A percentile compares a stretch with the other conserved stretches of the same genome.
Evolutionary conservation across 1,140 invertebrate genomes (phyloP).

Genomic region (Papilio polytes): DNA sequence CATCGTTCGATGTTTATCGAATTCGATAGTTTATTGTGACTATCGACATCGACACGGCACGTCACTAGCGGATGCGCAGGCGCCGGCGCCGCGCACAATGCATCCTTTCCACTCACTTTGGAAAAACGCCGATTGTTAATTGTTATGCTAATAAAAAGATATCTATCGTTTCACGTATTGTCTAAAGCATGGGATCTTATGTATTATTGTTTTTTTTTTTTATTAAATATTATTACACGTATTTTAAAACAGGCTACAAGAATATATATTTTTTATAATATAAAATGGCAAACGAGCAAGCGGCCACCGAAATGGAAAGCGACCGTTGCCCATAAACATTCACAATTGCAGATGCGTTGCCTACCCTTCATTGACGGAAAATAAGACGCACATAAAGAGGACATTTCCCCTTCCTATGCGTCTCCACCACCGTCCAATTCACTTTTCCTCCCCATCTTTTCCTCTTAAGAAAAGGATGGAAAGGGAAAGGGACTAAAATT

Average conservation of each 20-base stretch:
- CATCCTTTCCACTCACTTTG: conserved; percentile 65
- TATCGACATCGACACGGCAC: conserved; percentile 46
- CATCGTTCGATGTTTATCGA: conserved; percentile 44
- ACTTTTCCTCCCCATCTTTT: no score
- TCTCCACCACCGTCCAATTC: no score
- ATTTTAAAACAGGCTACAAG: conserved; percentile 19
- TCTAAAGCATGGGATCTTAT: conserved; percentile 40
- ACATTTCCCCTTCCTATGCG: no score
- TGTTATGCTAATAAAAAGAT: conserved; percentile 73
- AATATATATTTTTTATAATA: no score
- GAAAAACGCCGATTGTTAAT: conserved; percentile 73
- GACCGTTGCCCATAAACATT: no score
- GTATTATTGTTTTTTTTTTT: conserved; percentile 39
- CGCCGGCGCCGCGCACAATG: conserved; percentile 75
- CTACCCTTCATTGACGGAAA: no score
- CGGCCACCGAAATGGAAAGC: no score
- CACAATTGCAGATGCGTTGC: no score
- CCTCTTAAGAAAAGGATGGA: no score
- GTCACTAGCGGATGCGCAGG: conserved; percentile 77
- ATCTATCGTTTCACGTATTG: conserved; percentile 61
- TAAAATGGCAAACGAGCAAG: no score
- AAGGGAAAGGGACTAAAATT: no score
- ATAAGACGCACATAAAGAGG: no score
- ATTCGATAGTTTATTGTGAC: conserved; percentile 56
- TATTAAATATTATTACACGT: background rate